Evolutionary conservation across 2,113 vertebrate species (phyloP).

Genomic region (Oryzias melastigma): DNA sequence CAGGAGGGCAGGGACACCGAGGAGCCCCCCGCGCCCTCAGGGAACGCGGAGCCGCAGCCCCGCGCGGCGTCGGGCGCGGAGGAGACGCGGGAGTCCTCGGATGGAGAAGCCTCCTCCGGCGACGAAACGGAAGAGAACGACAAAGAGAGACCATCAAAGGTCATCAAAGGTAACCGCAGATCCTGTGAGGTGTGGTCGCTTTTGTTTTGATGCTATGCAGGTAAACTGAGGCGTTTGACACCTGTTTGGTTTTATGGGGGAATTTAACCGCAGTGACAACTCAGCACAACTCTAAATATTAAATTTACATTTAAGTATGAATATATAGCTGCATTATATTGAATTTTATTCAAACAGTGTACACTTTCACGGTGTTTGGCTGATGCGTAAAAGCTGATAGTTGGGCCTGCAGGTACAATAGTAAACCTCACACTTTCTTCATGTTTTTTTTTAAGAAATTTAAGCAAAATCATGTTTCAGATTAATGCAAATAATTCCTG

Average conservation of each 20-base stretch:
- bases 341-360: no score
- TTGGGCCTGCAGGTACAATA: not conserved
- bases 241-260: conserved; percentile 33
- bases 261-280: conserved; percentile 4
- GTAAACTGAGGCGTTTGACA: conserved; percentile 73
- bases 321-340: no score
- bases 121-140: conserved; percentile 86
- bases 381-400: conserved; percentile 19
- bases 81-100: conserved; percentile 86
- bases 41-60: conserved; percentile 81
- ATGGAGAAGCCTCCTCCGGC: conserved; percentile 89
- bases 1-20: conserved; percentile 80
- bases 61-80: conserved; percentile 78
- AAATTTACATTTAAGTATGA: not conserved
- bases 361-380: not conserved
- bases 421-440: not conserved
- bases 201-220: conserved; percentile 85
- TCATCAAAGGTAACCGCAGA: conserved; percentile 86
- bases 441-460: not conserved
- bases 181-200: conserved; percentile 83
- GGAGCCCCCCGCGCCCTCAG: conserved; percentile 84
- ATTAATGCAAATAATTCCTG: no score
- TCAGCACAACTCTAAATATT: not conserved
- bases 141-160: conserved; percentile 84
- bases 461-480: no score